Percentiles rank a stretch among this genome's conserved stretches.
Conservation (phyloP, 2,113 vertebrate species). For the Muntiacus reevesi region DNA sequence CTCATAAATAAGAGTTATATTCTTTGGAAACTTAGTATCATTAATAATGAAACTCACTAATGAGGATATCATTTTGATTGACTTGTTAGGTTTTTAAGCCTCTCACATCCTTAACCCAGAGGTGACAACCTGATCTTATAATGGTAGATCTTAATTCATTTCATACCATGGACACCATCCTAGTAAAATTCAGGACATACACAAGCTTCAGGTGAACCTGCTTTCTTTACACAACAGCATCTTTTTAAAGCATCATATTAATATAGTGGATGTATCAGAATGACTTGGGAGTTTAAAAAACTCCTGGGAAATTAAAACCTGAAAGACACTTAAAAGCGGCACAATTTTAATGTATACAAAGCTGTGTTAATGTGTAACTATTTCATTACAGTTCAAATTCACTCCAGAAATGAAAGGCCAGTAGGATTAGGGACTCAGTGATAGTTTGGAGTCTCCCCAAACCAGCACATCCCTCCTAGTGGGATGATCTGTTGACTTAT, state of each 20-base stretch:
- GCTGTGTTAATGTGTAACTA: conserved; percentile 73
- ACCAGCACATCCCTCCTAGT: conserved; percentile 73
- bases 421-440: conserved; percentile 81
- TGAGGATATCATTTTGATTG: conserved; percentile 39
- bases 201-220: neutral
- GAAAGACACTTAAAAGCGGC: neutral
- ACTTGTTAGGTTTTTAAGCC: neutral
- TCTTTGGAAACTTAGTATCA: neutral
- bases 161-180: neutral
- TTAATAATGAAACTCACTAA: conserved; percentile 46
- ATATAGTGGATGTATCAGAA: neutral
- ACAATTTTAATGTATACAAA: conserved; percentile 87
- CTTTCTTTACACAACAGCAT: neutral
- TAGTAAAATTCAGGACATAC: conserved; percentile 18
- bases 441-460: conserved; percentile 76
- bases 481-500: conserved; percentile 76
- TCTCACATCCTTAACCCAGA: conserved; percentile 49
- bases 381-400: conserved; percentile 76
- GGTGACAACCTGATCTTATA: neutral
- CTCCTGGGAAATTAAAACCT: conserved; percentile 29
- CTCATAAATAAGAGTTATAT: conserved; percentile 3
- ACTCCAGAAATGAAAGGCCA: conserved; percentile 81
- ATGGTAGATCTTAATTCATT: neutral
- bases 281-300: conserved; percentile 56
- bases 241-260: neutral